Conservation (phyloP, 2,797 vertebrate species). For the Urocyon cinereoargenteus region DNA sequence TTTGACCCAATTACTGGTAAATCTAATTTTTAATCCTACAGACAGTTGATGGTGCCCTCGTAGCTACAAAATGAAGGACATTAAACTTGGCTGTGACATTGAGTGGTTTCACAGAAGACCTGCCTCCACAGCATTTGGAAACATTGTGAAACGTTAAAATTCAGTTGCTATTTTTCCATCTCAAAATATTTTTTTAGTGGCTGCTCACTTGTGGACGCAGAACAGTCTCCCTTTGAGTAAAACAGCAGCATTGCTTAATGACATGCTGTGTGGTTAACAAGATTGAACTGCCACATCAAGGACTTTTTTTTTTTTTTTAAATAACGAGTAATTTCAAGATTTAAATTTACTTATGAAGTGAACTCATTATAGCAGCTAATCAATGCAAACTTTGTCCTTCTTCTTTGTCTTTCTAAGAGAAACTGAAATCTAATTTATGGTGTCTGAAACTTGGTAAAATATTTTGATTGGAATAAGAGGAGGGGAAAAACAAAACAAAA, state of each 20-base stretch:
- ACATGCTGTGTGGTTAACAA: constrained; percentile 42
- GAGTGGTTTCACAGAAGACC: constrained; percentile 64
- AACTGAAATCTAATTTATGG: constrained; percentile 16
- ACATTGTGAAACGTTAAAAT: constrained; percentile 71
- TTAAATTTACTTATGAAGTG: constrained; percentile 55
- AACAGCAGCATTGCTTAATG: constrained; percentile 32
- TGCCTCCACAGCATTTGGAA: constrained; percentile 48
- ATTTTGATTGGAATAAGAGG: constrained; percentile 48
- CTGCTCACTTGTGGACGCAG: constrained; percentile 67
- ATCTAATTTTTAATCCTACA: constrained; percentile 74
- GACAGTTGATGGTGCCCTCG: background rate
- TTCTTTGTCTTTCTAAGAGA: constrained; percentile 53
- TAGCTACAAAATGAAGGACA: constrained; percentile 65
- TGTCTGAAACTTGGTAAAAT: constrained; percentile 34
- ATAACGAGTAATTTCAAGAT: constrained; percentile 49
- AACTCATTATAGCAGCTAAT: background rate
- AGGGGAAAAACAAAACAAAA: background rate
- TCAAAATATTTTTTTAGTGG: constrained; percentile 75
- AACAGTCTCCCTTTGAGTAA: constrained; percentile 76
- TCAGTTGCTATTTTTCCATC: constrained; percentile 77
- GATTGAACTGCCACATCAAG: constrained; percentile 46
- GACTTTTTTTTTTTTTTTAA: background rate
- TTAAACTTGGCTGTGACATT: constrained; percentile 61
- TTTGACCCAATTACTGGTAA: constrained; percentile 80
- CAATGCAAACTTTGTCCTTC: background rate